Conservation (phyloP, 2,797 vertebrate species). For the Sebastolobus altivelis region DNA sequence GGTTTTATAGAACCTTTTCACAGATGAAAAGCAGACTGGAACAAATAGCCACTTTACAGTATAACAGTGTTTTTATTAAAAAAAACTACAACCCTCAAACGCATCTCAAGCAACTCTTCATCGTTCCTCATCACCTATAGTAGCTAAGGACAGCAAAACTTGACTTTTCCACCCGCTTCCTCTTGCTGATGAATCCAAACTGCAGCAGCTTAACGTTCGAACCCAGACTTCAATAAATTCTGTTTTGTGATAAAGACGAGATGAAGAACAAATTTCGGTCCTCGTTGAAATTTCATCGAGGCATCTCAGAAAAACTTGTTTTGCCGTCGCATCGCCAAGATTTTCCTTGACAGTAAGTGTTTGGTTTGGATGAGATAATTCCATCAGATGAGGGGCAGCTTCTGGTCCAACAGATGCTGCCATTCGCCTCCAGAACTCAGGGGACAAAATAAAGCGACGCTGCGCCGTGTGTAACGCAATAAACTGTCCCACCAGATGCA, state of each 20-base stretch:
- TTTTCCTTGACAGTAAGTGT: conserved; percentile 54
- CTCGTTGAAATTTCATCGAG: conserved; percentile 44
- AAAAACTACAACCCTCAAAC: not conserved
- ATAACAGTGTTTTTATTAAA: conserved; percentile 1
- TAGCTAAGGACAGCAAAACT: not conserved
- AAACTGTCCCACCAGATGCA: conserved; percentile 76
- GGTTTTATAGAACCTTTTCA: conserved; percentile 13
- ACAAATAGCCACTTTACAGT: conserved; percentile 8
- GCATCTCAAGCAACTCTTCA: not conserved
- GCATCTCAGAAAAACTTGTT: conserved; percentile 33
- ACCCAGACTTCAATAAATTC: conserved; percentile 24
- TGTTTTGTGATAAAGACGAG: conserved; percentile 26
- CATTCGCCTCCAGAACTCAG: conserved; percentile 65
- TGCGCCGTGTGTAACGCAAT: conserved; percentile 67
- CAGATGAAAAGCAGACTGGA: conserved; percentile 6
- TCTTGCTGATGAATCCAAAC: not conserved
- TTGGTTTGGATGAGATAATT: conserved; percentile 60
- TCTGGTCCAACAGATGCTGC: conserved; percentile 75
- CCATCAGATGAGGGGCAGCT: conserved; percentile 67
- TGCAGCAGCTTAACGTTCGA: not conserved
- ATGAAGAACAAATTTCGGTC: conserved; percentile 36
- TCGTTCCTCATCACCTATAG: not conserved
- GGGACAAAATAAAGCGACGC: conserved; percentile 63
- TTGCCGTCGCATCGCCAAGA: not conserved
- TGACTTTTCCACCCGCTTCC: not conserved